These are phyloP conservation scores for Pristionchus pacificus DNA, from an alignment of 1,140 invertebrate species.

Conservation along the genomic window DNA sequence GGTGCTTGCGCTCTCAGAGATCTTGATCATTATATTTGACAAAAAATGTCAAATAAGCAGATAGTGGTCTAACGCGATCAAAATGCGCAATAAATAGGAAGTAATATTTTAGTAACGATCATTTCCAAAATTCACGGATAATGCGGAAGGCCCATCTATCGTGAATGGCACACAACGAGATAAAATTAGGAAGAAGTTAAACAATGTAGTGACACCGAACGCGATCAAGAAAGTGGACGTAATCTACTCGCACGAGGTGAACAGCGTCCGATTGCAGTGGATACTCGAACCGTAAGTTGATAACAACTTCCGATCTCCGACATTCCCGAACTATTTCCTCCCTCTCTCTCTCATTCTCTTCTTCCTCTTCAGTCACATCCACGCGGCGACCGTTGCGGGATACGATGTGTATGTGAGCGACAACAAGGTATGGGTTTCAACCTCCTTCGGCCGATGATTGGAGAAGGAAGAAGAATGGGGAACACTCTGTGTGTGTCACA, in stretches of 20 bases:
- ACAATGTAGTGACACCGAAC: constrained; percentile 40
- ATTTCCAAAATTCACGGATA: too few relatives aligned
- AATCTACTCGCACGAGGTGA: constrained; percentile 54
- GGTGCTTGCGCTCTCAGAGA: constrained; percentile 5
- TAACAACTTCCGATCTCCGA: not conserved
- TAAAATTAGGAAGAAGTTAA: too few relatives aligned
- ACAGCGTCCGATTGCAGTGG: constrained; percentile 50
- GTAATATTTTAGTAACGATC: too few relatives aligned
- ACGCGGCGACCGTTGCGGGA: constrained; percentile 33
- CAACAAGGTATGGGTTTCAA: constrained; percentile 20
- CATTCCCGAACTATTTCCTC: too few relatives aligned
- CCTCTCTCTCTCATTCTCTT: too few relatives aligned
- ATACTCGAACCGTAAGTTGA: constrained; percentile 45
- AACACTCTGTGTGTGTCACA: not conserved
- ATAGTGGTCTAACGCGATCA: too few relatives aligned
- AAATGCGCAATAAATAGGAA: too few relatives aligned
- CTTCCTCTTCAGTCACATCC: constrained; percentile 36
- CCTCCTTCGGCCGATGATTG: constrained; percentile 4
- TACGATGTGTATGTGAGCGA: constrained; percentile 52
- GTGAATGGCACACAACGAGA: too few relatives aligned
- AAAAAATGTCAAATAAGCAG: too few relatives aligned
- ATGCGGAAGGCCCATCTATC: too few relatives aligned
- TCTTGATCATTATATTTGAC: not conserved
- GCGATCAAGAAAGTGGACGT: constrained; percentile 54
- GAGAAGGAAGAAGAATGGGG: not conserved